Percentiles rank a stretch among this genome's conserved stretches.
Evolutionary conservation across 2,888 invertebrate species (phyloP).

Genomic region (Stenotaenia linearis): DNA sequence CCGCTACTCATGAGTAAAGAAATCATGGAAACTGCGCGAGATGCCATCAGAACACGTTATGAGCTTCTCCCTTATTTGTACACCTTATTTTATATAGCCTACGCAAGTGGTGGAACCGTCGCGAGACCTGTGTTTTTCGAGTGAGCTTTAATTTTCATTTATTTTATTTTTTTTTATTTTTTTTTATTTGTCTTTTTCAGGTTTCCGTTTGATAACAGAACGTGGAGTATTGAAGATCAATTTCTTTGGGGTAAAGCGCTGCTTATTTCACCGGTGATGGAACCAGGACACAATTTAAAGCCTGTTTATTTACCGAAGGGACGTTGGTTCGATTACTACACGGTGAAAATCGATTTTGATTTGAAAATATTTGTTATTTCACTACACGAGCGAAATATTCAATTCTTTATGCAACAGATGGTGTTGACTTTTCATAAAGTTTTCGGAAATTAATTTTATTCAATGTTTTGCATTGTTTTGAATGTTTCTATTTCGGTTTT

Average conservation of each 20-base stretch:
- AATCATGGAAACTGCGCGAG: conserved; percentile 31
- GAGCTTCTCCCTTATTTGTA: conserved; percentile 51
- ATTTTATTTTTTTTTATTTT: neutral
- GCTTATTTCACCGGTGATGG: conserved; percentile 43
- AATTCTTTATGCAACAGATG: neutral
- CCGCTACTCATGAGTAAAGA: conserved; percentile 31
- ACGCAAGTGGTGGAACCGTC: conserved; percentile 45
- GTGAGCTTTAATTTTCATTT: conserved; percentile 37
- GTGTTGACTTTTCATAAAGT: no score
- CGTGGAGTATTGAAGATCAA: conserved; percentile 42
- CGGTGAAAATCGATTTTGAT: conserved; percentile 37
- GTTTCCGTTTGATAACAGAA: conserved; percentile 41
- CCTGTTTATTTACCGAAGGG: conserved; percentile 42
- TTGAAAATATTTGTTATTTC: neutral
- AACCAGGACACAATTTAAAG: conserved; percentile 41
- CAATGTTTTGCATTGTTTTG: no score
- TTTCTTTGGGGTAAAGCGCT: conserved; percentile 48
- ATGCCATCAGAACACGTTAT: conserved; percentile 43
- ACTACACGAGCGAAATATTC: neutral
- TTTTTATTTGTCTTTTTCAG: conserved; percentile 34
- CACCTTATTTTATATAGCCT: conserved; percentile 47
- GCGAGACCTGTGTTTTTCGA: conserved; percentile 47
- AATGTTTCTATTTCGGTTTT: no score
- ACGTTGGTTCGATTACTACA: conserved; percentile 43
- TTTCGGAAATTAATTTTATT: no score